phyloP scores from a whole-genome alignment of 2,797 vertebrate species.

The Lepilemur septentrionalis region DNA sequence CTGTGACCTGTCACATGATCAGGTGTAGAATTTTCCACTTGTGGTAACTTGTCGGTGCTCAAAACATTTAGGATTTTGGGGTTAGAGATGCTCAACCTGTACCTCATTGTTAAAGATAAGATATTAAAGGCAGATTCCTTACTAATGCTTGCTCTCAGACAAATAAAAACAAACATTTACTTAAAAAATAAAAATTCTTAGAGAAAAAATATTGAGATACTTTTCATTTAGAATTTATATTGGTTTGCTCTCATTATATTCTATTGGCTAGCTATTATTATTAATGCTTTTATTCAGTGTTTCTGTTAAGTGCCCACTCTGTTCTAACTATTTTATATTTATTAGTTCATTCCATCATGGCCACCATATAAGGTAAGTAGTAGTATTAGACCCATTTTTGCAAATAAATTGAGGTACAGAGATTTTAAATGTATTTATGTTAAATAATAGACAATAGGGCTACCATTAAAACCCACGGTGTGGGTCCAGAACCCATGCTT shows the following conservation, averaged over 20 bases:
- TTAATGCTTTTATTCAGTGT: neutral
- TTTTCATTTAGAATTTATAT: neutral
- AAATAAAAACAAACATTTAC: neutral
- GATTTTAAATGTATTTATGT: neutral
- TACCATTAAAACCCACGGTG: neutral
- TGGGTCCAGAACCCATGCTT: neutral
- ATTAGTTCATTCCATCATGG: neutral
- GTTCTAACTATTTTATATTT: neutral
- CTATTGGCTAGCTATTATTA: neutral
- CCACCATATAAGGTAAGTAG: neutral
- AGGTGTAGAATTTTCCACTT: neutral
- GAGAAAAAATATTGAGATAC: neutral
- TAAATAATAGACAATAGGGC: neutral
- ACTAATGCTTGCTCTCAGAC: neutral
- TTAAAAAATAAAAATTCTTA: conserved; percentile 5
- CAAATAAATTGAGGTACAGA: neutral
- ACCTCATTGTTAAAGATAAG: neutral
- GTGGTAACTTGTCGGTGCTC: neutral
- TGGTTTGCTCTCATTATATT: neutral
- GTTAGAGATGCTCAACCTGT: neutral
- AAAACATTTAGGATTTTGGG: neutral
- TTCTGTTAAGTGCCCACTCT: neutral
- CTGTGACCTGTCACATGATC: neutral
- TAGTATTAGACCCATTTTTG: neutral
- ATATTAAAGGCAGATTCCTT: neutral